Conservation (phyloP, 2,797 vertebrate species). For the Rhinella marina region DNA sequence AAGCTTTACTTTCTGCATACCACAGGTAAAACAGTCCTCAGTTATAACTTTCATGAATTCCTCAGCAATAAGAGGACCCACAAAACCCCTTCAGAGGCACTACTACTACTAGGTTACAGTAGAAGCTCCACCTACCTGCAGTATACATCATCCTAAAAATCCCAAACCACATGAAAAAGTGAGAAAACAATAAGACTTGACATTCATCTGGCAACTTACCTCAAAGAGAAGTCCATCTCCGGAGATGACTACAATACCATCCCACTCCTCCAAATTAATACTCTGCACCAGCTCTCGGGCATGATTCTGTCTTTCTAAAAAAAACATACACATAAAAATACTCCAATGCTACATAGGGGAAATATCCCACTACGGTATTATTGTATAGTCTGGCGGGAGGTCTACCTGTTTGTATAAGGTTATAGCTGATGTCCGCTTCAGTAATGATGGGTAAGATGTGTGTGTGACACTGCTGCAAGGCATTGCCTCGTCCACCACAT, state of each 20-base stretch:
- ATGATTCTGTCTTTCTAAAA: slow-evolving; percentile 86
- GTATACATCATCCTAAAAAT: too few relatives aligned
- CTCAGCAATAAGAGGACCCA: too few relatives aligned
- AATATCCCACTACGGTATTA: not conserved
- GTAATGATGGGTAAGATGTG: slow-evolving; percentile 90
- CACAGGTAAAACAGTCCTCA: too few relatives aligned
- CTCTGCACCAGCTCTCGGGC: slow-evolving; percentile 87
- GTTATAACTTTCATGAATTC: too few relatives aligned
- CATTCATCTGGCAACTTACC: slow-evolving; percentile 68
- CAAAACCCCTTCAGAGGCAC: too few relatives aligned
- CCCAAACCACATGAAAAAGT: too few relatives aligned
- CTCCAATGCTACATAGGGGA: not conserved
- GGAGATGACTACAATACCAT: slow-evolving; percentile 87
- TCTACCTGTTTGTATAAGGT: slow-evolving; percentile 91
- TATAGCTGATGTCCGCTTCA: slow-evolving; percentile 92
- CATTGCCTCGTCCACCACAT: slow-evolving; percentile 86
- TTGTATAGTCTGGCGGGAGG: not conserved
- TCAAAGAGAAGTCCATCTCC: slow-evolving; percentile 91
- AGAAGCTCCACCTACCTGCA: too few relatives aligned
- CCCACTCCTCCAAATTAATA: slow-evolving; percentile 86
- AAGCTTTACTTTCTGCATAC: too few relatives aligned
- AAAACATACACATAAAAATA: not conserved
- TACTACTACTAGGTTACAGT: too few relatives aligned
- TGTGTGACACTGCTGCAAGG: slow-evolving; percentile 88
- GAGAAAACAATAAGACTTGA: not conserved